Conservation (phyloP, 2,888 invertebrate species). For the Habrosyne pyritoides region DNA sequence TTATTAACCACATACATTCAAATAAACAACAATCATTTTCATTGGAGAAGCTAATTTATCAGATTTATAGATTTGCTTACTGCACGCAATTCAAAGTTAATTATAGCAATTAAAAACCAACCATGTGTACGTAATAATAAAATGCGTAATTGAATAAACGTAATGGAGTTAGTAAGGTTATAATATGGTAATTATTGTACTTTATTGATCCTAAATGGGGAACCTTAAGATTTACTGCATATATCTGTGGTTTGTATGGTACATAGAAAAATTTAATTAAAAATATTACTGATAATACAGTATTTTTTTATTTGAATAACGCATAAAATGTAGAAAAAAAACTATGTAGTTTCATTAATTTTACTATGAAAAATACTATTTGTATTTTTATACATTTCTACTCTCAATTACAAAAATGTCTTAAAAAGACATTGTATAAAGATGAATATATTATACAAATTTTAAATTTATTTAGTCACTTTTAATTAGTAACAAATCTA, state of each 20-base stretch:
- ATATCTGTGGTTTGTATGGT: not conserved
- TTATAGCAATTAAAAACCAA: constrained; percentile 12
- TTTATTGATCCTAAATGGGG: not conserved
- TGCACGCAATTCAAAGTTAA: constrained; percentile 11
- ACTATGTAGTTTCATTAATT: too few relatives aligned
- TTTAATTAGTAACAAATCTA: too few relatives aligned
- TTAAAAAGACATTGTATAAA: too few relatives aligned
- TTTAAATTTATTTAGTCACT: too few relatives aligned
- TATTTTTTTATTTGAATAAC: too few relatives aligned
- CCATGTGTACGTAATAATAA: constrained; percentile 6
- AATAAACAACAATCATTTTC: not conserved
- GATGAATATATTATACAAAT: too few relatives aligned
- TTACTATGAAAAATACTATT: too few relatives aligned
- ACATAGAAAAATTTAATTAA: not conserved
- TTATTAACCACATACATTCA: not conserved
- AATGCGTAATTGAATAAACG: constrained; percentile 6
- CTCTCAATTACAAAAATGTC: too few relatives aligned
- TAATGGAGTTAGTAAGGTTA: constrained; percentile 9
- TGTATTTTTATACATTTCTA: too few relatives aligned
- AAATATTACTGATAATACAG: too few relatives aligned
- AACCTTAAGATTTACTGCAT: not conserved
- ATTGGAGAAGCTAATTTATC: not conserved
- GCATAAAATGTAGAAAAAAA: too few relatives aligned
- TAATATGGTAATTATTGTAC: constrained; percentile 8
- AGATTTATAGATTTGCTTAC: constrained; percentile 5